Evolutionary conservation across 1,140 invertebrate genomes (phyloP).

Genomic region (Aphelenchoides avenae): DNA sequence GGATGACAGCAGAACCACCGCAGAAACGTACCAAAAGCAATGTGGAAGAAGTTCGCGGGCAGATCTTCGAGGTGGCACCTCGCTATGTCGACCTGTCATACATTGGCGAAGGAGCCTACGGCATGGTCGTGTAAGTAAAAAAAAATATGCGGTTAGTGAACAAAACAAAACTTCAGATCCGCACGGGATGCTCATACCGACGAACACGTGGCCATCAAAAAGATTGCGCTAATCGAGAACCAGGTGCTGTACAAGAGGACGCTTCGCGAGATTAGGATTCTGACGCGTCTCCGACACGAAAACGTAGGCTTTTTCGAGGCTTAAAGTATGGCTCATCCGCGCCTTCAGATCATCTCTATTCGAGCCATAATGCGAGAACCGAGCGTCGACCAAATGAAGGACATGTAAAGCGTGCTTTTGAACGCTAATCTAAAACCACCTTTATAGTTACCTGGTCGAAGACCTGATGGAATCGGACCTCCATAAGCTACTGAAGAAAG

Average conservation of each 20-base stretch:
- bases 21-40: too few relatives aligned
- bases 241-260: conserved; percentile 99
- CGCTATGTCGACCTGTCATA: conserved; percentile 89
- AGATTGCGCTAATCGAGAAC: conserved; percentile 98
- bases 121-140: conserved; percentile 99
- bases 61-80: conserved; percentile 91
- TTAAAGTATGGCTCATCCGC: too few relatives aligned
- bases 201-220: conserved; percentile 96
- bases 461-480: conserved; percentile 99
- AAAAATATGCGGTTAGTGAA: background rate
- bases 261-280: conserved; percentile 95
- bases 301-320: conserved; percentile 88
- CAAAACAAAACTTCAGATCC: conserved; percentile 65
- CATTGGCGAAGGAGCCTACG: conserved; percentile 97
- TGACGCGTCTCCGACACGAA: conserved; percentile 99
- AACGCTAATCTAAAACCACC: too few relatives aligned
- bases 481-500: conserved; percentile 96
- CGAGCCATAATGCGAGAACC: conserved; percentile 90
- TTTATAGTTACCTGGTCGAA: conserved; percentile 86
- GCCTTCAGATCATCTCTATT: conserved; percentile 98
- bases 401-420: conserved; percentile 73
- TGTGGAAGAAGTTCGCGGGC: conserved; percentile 65
- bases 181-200: conserved; percentile 81
- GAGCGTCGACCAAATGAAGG: conserved; percentile 95
- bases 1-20: too few relatives aligned